A percentile compares a stretch with the other conserved stretches of the same genome.
These are phyloP conservation scores for Aviceda subcristata DNA, from an alignment of 2,113 vertebrate genomes.

Conservation along the genomic window DNA sequence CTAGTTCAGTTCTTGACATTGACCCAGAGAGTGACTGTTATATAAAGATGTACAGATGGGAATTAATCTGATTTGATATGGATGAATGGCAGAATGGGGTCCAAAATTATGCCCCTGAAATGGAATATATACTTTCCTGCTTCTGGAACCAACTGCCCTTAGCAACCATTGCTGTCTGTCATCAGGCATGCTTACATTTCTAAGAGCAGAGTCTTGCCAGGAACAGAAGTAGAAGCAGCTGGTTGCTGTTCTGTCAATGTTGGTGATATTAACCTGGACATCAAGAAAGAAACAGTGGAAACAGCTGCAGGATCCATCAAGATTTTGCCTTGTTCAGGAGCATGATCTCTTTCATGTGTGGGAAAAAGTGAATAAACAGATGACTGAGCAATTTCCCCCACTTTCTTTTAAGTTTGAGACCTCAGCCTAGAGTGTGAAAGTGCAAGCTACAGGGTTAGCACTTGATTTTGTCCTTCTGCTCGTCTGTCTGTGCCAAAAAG, in stretches of 20 bases:
- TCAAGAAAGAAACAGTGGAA: background rate
- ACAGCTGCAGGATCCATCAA: background rate
- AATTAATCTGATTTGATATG: background rate
- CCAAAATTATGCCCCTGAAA: background rate
- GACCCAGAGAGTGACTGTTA: background rate
- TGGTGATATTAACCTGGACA: background rate
- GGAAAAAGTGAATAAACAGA: background rate
- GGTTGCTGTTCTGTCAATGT: background rate
- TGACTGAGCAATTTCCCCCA: background rate
- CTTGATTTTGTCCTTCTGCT: background rate
- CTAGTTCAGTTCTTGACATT: background rate
- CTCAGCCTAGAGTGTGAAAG: background rate
- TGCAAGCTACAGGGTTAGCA: background rate
- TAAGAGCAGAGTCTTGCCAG: background rate
- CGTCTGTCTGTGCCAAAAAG: background rate
- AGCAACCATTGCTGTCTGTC: background rate
- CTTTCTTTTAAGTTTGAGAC: background rate
- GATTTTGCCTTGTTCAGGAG: background rate
- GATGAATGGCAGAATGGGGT: background rate
- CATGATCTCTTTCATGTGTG: background rate
- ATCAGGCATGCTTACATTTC: background rate
- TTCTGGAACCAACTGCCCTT: background rate
- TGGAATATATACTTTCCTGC: background rate
- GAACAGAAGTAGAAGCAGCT: background rate
- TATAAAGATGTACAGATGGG: background rate